Evolutionary conservation across 2,113 vertebrate species (phyloP), one percentile per base, ranked within the genome.

Genomic region (Forbesichthys papilliferus): DNA sequence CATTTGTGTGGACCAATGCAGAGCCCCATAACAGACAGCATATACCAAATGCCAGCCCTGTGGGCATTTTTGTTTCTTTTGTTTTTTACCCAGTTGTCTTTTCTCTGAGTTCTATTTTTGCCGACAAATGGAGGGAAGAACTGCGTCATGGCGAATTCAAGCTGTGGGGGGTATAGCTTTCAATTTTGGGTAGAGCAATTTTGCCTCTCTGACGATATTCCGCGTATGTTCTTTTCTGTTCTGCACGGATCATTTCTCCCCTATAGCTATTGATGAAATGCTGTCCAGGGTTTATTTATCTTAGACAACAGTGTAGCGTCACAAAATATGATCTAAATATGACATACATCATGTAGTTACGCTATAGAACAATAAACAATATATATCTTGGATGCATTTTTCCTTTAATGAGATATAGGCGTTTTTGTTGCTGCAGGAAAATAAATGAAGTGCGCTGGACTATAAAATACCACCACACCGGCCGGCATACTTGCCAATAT

Each of bases 1-100:
- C 64, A 78, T 84, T 83, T 81, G 69, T 81, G 66, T 65, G 33
- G 48, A 77, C 0, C 0, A 69, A 48, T 55, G 47, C 58, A 46
- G 73, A 82, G 88, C 86, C 86, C 72, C 46, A 64, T 74, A 81
- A 76, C 27, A 56, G 34, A 79, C 42, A 53, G 63, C 27, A 36
- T 51, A 73, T 72, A 65, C 64, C 63, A 66, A 53, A 27, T 27
- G 27, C 27, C 27, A 27, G 27, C 27, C 27, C 27, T 27, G 27
- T 75, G 61, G 61, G 63, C 66, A 48, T 69, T 78, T 53, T 71
- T 82, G 79, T 82, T 7, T 4, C 10, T 18, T 18, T 18, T 55
- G 3, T 54, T 71, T 81, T 80, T 83, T 6, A 1, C 14, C n/a
- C 14, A 3, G 5, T 33, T 9, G 52, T 49, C 69, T 48, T 74